phyloP scores from a whole-genome alignment of 2,797 vertebrate genomes.

The Peromyscus eremicus region DNA sequence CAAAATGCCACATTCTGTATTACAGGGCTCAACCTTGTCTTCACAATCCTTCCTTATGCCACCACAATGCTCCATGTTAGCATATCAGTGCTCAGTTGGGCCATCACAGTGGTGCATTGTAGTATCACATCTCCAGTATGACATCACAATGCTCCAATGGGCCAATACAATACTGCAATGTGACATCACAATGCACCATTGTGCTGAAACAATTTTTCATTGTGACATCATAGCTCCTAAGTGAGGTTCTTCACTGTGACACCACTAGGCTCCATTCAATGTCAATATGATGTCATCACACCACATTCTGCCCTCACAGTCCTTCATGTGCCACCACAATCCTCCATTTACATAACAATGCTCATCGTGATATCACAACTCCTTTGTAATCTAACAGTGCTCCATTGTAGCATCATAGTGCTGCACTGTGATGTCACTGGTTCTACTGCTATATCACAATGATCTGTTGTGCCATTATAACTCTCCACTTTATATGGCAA shows the following conservation, averaged over 20 bases:
- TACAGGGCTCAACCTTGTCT: neutral
- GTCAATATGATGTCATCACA: neutral
- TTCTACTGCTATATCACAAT: neutral
- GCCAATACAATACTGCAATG: neutral
- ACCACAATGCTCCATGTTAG: too few species aligned
- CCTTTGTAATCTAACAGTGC: neutral
- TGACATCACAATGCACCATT: neutral
- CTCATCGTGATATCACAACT: neutral
- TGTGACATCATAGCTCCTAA: neutral
- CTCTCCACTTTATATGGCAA: neutral
- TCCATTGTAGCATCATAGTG: neutral
- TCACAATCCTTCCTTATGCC: neutral
- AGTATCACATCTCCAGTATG: neutral
- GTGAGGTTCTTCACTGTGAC: too few species aligned
- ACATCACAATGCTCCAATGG: neutral
- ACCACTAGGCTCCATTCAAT: neutral
- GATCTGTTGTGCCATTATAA: neutral
- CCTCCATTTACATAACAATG: neutral
- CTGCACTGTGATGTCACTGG: neutral
- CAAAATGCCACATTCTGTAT: neutral
- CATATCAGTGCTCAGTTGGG: neutral
- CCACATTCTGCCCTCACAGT: neutral
- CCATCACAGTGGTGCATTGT: neutral
- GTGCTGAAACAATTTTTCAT: neutral
- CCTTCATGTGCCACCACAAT: neutral